These are phyloP conservation scores for Antrozous pallidus DNA, from an alignment of 2,797 vertebrate species.

Conservation along the genomic window DNA sequence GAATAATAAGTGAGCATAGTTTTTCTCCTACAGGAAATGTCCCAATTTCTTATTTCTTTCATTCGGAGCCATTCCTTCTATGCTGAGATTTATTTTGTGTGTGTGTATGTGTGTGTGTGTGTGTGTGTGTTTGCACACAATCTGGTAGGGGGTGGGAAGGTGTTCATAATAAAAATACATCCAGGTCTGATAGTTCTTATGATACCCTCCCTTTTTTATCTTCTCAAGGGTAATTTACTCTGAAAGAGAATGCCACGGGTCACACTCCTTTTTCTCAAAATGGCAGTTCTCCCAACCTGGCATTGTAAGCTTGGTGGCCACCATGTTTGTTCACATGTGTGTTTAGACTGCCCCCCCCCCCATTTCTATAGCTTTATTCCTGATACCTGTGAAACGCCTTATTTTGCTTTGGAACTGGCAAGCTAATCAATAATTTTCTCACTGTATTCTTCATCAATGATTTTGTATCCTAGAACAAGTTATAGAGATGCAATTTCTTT, in stretches of 20 bases:
- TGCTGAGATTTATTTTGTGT: neutral
- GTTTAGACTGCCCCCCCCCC: neutral
- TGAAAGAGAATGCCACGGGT: neutral
- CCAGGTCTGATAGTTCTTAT: neutral
- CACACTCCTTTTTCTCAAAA: neutral
- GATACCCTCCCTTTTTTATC: neutral
- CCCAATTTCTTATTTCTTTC: neutral
- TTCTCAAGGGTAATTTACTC: neutral
- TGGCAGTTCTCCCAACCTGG: neutral
- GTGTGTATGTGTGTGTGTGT: neutral
- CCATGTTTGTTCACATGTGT: neutral
- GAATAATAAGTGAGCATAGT: too few species aligned
- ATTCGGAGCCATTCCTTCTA: neutral
- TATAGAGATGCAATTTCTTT: neutral
- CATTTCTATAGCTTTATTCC: neutral
- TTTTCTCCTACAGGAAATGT: neutral
- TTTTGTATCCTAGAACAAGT: neutral
- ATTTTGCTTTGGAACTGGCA: neutral
- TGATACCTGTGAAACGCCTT: neutral
- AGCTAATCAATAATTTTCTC: neutral
- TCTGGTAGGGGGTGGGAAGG: neutral
- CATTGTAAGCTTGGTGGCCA: neutral
- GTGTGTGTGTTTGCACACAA: rapidly evolving
- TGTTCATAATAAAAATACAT: neutral
- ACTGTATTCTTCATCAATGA: neutral